These are phyloP conservation scores for Pyrrhura leucotis DNA, from an alignment of 2,797 vertebrate genomes.

Conservation along the genomic window DNA sequence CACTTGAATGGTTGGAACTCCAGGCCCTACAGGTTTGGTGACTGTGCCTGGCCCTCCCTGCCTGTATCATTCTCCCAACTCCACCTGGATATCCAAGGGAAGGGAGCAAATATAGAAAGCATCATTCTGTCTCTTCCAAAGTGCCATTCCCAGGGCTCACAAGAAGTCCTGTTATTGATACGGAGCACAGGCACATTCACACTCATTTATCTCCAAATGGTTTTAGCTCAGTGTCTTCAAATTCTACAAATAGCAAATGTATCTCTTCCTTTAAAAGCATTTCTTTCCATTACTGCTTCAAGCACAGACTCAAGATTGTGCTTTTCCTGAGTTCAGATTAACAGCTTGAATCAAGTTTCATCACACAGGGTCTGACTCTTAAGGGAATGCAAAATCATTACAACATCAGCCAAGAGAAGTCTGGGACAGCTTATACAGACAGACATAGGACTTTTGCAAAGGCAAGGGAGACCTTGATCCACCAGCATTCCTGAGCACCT, in stretches of 20 bases:
- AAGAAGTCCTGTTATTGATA: not conserved
- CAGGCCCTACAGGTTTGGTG: not conserved
- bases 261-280: not conserved
- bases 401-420: not conserved
- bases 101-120: not conserved
- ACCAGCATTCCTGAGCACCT: not conserved
- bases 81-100: not conserved
- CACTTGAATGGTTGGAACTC: not conserved
- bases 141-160: not conserved
- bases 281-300: not conserved
- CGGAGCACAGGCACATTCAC: not conserved
- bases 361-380: not conserved
- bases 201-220: fast-evolving
- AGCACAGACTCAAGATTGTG: not conserved
- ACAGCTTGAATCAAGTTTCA: not conserved
- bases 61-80: not conserved
- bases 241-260: not conserved
- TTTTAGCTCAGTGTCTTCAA: not conserved
- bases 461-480: not conserved
- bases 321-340: not conserved
- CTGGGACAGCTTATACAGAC: not conserved
- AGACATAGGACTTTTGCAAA: not conserved
- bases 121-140: not conserved
- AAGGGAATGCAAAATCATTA: not conserved
- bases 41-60: not conserved